Percentiles rank a stretch among this genome's conserved stretches.
These are phyloP conservation scores for Pomacea maculata DNA, from an alignment of 1,140 invertebrate genomes.

Conservation along the genomic window DNA sequence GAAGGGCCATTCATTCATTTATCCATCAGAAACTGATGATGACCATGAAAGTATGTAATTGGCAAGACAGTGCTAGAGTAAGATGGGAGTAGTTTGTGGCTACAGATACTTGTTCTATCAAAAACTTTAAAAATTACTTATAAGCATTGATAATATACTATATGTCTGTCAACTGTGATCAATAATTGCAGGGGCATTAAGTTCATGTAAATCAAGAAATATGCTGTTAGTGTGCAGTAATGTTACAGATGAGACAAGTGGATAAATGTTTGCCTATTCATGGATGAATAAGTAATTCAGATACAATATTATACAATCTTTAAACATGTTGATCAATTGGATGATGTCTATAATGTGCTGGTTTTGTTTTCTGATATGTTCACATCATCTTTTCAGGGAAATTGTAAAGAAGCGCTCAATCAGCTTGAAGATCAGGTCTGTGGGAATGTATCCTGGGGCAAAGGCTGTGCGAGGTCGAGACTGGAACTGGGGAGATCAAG, in stretches of 20 bases:
- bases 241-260: neutral
- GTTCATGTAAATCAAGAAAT: too few relatives aligned
- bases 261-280: neutral
- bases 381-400: neutral
- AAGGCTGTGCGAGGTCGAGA: conserved; percentile 71
- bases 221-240: too few relatives aligned
- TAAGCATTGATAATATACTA: too few relatives aligned
- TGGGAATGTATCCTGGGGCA: conserved; percentile 85
- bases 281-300: neutral
- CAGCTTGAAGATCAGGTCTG: conserved; percentile 62
- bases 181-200: too few relatives aligned
- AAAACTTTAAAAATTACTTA: neutral
- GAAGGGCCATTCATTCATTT: neutral
- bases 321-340: too few relatives aligned
- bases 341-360: neutral
- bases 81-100: neutral
- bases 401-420: conserved; percentile 8
- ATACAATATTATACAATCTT: neutral
- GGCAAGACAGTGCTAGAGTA: neutral
- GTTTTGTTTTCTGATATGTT: neutral
- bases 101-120: neutral
- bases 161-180: too few relatives aligned
- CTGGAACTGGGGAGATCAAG: conserved; percentile 60
- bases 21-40: neutral
- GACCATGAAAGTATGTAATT: neutral